Conservation (phyloP, 2,797 vertebrate species). For the Benthosema pterotum region DNA sequence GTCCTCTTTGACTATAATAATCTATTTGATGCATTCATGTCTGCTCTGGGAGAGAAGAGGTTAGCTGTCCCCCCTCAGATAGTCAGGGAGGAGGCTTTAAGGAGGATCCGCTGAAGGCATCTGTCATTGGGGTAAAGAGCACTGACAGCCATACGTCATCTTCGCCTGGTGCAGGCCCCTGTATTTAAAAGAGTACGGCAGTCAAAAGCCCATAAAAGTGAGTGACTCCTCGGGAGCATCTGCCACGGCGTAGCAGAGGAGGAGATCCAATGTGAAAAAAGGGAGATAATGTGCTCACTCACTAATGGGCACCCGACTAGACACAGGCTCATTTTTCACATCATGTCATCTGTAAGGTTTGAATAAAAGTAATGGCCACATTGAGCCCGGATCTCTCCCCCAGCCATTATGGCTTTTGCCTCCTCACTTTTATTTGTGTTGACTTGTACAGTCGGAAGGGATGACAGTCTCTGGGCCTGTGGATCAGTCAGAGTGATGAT, state of each 20-base stretch:
- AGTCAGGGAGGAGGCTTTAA: slow-evolving; percentile 66
- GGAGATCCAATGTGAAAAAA: slow-evolving; percentile 91
- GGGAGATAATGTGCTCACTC: slow-evolving; percentile 97
- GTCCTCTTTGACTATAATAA: slow-evolving; percentile 45
- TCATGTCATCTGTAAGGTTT: slow-evolving; percentile 98
- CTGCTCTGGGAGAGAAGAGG: slow-evolving; percentile 66
- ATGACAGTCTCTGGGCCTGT: slow-evolving; percentile 91
- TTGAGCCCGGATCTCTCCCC: slow-evolving; percentile 90
- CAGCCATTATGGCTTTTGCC: slow-evolving; percentile 89
- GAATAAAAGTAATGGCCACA: slow-evolving; percentile 96
- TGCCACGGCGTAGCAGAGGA: slow-evolving; percentile 83
- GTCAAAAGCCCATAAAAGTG: slow-evolving; percentile 84
- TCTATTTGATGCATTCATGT: slow-evolving; percentile 66
- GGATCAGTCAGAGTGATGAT: slow-evolving; percentile 97
- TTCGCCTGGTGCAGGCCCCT: slow-evolving; percentile 74
- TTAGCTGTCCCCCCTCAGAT: slow-evolving; percentile 74
- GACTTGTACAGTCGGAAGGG: slow-evolving; percentile 95
- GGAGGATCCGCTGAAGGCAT: slow-evolving; percentile 68
- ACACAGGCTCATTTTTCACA: slow-evolving; percentile 99
- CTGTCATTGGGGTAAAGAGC: slow-evolving; percentile 66
- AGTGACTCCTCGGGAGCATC: slow-evolving; percentile 83
- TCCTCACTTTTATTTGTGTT: slow-evolving; percentile 99
- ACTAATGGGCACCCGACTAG: slow-evolving; percentile 99
- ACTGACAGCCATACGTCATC: slow-evolving; percentile 79
- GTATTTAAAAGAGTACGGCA: slow-evolving; percentile 79